Conservation (phyloP, 1,140 invertebrate species). For the Gryon sp. region DNA sequence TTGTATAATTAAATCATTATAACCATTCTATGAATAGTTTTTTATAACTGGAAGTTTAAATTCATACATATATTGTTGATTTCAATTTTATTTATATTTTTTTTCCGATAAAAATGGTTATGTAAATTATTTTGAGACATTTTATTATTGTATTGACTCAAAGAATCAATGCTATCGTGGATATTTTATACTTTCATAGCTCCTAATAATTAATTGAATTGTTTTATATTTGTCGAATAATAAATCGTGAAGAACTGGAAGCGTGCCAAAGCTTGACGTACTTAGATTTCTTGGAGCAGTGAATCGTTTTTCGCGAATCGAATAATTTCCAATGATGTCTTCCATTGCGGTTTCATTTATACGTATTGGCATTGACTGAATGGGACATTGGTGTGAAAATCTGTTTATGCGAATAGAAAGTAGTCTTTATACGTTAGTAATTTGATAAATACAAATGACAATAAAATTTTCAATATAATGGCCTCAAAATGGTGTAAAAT, state of each 20-base stretch:
- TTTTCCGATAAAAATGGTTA: too few species aligned
- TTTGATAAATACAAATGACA: too few species aligned
- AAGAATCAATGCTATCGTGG: too few species aligned
- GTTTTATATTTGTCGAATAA: conserved; percentile 50
- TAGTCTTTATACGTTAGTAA: background rate
- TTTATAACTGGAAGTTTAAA: too few species aligned
- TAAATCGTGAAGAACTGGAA: conserved; percentile 50
- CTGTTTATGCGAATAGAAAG: conserved; percentile 6
- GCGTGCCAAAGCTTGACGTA: conserved; percentile 23
- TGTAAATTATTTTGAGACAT: too few species aligned
- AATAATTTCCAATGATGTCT: conserved; percentile 44
- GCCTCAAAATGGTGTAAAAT: too few species aligned
- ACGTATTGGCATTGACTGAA: conserved; percentile 35
- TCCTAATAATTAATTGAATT: conserved; percentile 54
- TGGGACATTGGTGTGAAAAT: background rate
- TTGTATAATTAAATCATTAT: too few species aligned
- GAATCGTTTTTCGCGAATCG: conserved; percentile 44
- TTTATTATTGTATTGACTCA: too few species aligned
- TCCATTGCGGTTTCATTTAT: conserved; percentile 30
- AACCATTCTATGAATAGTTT: too few species aligned
- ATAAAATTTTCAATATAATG: background rate
- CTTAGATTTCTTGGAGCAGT: conserved; percentile 26
- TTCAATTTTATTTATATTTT: too few species aligned
- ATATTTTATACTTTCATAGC: conserved; percentile 24
- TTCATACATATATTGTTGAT: too few species aligned